Percentiles rank a stretch among this genome's conserved stretches.
Conservation (phyloP, 2,888 invertebrate species). For the Drosophila koepferae region DNA sequence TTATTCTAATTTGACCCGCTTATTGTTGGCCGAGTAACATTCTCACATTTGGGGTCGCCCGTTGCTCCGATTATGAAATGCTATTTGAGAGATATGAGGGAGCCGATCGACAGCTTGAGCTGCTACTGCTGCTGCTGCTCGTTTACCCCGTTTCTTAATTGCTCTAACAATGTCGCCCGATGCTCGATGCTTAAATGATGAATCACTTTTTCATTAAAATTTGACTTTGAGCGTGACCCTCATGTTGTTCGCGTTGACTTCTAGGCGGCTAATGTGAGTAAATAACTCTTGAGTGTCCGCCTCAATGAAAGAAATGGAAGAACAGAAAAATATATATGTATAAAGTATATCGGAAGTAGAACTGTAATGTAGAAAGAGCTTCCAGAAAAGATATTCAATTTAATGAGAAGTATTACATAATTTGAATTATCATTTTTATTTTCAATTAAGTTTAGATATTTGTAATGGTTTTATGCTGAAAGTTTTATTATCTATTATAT, state of each 20-base stretch:
- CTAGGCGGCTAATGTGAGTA: conserved; percentile 45
- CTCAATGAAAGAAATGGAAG: conserved; percentile 3
- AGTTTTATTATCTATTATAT: too few species aligned
- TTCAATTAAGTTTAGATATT: too few species aligned
- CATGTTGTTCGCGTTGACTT: conserved; percentile 69
- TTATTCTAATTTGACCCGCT: conserved; percentile 84
- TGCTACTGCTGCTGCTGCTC: conserved; percentile 17
- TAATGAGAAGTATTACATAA: neutral
- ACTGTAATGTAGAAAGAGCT: neutral
- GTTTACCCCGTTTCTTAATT: conserved; percentile 74
- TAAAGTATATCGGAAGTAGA: conserved; percentile 4
- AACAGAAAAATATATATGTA: neutral
- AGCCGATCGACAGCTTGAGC: conserved; percentile 15
- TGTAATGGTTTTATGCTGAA: too few species aligned
- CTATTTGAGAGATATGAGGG: conserved; percentile 38
- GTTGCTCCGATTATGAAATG: conserved; percentile 32
- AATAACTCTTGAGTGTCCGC: conserved; percentile 26
- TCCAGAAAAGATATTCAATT: neutral
- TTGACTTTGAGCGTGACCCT: conserved; percentile 82
- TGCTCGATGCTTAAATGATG: conserved; percentile 79
- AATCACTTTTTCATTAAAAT: conserved; percentile 83
- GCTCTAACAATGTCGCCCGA: conserved; percentile 66
- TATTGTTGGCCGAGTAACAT: conserved; percentile 63
- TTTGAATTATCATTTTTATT: neutral
- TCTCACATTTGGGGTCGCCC: conserved; percentile 56